Conservation (phyloP, 2,888 invertebrate genomes). For the Allolobophora icterica region DNA sequence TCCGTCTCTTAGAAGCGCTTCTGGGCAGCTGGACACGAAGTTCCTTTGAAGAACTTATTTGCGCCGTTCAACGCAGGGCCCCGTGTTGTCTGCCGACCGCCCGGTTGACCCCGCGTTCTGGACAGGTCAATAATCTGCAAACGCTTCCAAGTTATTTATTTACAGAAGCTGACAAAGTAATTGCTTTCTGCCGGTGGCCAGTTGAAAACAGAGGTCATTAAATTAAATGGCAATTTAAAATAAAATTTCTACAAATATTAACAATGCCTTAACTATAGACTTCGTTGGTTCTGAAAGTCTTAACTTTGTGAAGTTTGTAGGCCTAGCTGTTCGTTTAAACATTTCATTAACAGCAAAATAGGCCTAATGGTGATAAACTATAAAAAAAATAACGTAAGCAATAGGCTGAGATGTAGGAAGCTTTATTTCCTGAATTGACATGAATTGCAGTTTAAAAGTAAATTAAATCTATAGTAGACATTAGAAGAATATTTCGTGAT, state of each 20-base stretch:
- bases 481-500: no score
- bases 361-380: no score
- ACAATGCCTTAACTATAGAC: background rate
- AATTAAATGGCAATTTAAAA: background rate
- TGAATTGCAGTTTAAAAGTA: no score
- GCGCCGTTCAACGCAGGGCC: background rate
- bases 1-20: background rate
- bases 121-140: constrained; percentile 1
- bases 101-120: background rate
- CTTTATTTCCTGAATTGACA: no score
- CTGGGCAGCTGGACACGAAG: background rate
- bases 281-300: background rate
- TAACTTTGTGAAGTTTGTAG: background rate
- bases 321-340: no score
- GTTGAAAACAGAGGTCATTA: background rate
- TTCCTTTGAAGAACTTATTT: background rate
- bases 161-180: background rate
- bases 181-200: background rate
- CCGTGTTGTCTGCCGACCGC: background rate
- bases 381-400: no score
- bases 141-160: background rate
- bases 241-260: background rate
- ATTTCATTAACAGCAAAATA: no score
- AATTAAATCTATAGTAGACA: no score
- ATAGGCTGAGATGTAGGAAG: no score